phyloP scores from a whole-genome alignment of 2,113 vertebrate species.

The Crypturellus undulatus region DNA sequence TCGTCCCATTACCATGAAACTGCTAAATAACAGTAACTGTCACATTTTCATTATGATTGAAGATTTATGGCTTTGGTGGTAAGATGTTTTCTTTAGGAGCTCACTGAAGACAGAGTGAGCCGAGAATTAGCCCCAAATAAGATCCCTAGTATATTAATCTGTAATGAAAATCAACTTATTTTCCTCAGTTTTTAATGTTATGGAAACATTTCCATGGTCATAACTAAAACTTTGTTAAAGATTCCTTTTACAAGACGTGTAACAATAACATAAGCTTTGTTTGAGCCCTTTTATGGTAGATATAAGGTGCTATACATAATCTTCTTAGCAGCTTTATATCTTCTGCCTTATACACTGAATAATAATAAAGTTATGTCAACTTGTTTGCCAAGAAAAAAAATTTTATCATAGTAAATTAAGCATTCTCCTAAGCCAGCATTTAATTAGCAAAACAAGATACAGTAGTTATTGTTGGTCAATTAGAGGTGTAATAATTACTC shows the following conservation, averaged over 20 bases:
- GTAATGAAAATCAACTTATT: background rate
- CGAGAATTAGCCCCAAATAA: background rate
- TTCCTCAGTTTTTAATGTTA: background rate
- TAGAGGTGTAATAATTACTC: conserved; percentile 56
- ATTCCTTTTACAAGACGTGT: conserved; percentile 55
- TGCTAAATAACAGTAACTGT: background rate
- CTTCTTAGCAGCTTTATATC: conserved; percentile 51
- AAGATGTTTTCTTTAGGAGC: fast-evolving
- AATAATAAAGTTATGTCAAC: background rate
- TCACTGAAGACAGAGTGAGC: background rate
- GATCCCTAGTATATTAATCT: background rate
- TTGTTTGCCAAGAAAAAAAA: background rate
- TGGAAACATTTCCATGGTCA: background rate
- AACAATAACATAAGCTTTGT: conserved; percentile 51
- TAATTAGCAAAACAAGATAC: conserved; percentile 54
- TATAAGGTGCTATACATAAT: conserved; percentile 61
- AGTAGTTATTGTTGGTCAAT: conserved; percentile 47
- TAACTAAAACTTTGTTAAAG: conserved; percentile 33
- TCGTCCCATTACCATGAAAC: background rate
- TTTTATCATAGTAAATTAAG: conserved; percentile 37
- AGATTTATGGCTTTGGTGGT: fast-evolving
- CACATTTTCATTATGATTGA: background rate
- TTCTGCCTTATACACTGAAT: conserved; percentile 11
- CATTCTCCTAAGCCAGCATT: conserved; percentile 34
- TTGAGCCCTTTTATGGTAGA: conserved; percentile 51